Evolutionary conservation across 2,797 vertebrate species (phyloP).

Genomic region (Glyptemys insculpta): DNA sequence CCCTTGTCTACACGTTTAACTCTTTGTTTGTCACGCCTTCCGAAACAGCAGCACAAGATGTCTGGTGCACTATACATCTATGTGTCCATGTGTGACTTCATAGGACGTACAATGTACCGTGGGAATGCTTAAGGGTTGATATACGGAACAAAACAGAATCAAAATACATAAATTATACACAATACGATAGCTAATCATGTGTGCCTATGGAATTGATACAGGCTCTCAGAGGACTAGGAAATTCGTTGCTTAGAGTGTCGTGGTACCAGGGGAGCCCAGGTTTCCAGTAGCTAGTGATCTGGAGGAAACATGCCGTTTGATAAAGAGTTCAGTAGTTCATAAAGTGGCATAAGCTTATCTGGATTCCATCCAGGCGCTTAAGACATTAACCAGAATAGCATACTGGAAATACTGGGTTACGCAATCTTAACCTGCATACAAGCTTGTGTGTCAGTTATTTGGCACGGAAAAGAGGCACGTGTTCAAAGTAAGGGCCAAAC

Average conservation of each 20-base stretch:
- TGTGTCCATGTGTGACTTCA: neutral
- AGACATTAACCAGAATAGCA: neutral
- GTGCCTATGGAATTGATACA: neutral
- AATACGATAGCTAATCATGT: neutral
- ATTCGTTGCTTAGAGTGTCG: fast-evolving
- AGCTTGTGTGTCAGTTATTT: neutral
- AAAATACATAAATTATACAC: neutral
- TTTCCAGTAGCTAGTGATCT: neutral
- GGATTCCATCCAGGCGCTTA: neutral
- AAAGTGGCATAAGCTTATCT: neutral
- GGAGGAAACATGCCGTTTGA: neutral
- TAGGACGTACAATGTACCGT: neutral
- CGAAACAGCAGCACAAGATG: neutral
- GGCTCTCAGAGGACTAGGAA: neutral
- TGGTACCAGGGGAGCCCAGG: neutral
- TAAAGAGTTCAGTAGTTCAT: neutral
- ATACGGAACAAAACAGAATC: neutral
- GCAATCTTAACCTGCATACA: neutral
- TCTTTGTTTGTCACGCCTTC: neutral
- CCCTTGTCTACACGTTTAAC: neutral
- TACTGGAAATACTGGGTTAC: neutral
- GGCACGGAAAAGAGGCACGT: fast-evolving
- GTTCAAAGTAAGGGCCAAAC: neutral
- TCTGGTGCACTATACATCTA: neutral
- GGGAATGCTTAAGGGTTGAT: neutral